Evolutionary conservation across 2,797 vertebrate species (phyloP), one percentile per base, ranked within the genome.

Genomic region (Chelmon rostratus): DNA sequence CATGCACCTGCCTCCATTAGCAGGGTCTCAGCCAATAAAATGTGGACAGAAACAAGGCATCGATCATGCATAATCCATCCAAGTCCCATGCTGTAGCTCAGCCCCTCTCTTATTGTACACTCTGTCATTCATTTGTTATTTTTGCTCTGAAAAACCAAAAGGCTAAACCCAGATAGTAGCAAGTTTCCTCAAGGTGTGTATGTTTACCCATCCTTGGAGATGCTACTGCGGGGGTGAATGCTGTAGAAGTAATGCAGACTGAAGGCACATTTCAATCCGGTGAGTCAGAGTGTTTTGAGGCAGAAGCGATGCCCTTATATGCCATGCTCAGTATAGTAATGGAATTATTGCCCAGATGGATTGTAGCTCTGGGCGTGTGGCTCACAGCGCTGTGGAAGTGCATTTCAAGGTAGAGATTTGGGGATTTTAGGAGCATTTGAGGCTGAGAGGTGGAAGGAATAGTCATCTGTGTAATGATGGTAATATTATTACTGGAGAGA

Each of bases 351-450:
- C 82, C 84, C 44, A 31, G 28, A 69, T 82, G 85, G 79, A 89
- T 87, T 79, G 86, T 79, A 50, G 81, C 90, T 84, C 2, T 19
- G 72, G 86, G 88, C 28, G 3, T 40, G 37, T 52, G 18, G 82
- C 79, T 81, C 5, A 3, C 49, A 85, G 88, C 61, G 2, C 68
- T 21, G 73, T 77, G 83, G 70, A 88, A 89, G 82, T 80, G 70
- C 71, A 84, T 86, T 90, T 91, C 82, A 84, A 89, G 84, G 82
- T 75, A 78, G 84, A 79, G 80, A 85, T 87, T 88, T 89, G 62
- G 78, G 82, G 78, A 84, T 86, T 89, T 91, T 68, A 42, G 70
- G 68, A 70, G 81, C 64, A 78, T 89, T 81, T 85, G 72, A 83
- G 81, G 70, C 70, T 71, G 75, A 84, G 66, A 77, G 84, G 82